These are phyloP conservation scores for Nomada fucata DNA, from an alignment of 2,888 invertebrate genomes.

Conservation along the genomic window DNA sequence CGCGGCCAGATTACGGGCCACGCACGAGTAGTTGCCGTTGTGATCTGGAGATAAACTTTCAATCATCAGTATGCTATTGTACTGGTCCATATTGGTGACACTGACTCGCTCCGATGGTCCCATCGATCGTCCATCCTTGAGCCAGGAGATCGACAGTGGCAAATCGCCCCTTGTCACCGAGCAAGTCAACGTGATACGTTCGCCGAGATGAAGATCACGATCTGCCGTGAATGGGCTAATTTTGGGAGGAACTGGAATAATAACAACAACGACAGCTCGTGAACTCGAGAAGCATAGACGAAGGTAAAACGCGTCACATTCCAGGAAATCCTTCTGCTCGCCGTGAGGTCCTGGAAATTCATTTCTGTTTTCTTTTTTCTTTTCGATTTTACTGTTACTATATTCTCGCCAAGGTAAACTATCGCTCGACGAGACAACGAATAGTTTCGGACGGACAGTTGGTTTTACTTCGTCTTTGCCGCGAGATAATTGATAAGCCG, in stretches of 20 bases:
- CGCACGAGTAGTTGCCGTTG: conserved; percentile 92
- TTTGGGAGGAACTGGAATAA: conserved; percentile 90
- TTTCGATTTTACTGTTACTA: background rate
- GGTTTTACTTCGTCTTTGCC: conserved; percentile 23
- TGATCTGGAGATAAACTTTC: conserved; percentile 91
- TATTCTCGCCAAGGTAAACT: background rate
- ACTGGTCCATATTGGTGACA: conserved; percentile 90
- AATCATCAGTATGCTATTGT: conserved; percentile 91
- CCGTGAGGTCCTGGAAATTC: background rate
- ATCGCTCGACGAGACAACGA: background rate
- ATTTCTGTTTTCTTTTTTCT: background rate
- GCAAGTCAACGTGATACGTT: conserved; percentile 90
- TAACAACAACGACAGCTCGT: conserved; percentile 70
- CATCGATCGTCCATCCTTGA: conserved; percentile 89
- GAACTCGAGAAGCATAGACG: conserved; percentile 61
- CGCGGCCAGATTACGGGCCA: conserved; percentile 90
- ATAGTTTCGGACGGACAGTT: background rate
- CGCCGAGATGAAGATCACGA: conserved; percentile 89
- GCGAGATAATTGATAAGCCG: background rate
- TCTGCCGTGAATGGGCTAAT: conserved; percentile 90
- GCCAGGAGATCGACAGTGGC: conserved; percentile 91
- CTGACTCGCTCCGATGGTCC: conserved; percentile 88
- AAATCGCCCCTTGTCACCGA: conserved; percentile 91
- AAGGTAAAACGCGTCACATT: conserved; percentile 27
- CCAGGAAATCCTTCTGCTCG: background rate